Conservation (phyloP, 2,113 vertebrate species). For the Bothrops jararaca region DNA sequence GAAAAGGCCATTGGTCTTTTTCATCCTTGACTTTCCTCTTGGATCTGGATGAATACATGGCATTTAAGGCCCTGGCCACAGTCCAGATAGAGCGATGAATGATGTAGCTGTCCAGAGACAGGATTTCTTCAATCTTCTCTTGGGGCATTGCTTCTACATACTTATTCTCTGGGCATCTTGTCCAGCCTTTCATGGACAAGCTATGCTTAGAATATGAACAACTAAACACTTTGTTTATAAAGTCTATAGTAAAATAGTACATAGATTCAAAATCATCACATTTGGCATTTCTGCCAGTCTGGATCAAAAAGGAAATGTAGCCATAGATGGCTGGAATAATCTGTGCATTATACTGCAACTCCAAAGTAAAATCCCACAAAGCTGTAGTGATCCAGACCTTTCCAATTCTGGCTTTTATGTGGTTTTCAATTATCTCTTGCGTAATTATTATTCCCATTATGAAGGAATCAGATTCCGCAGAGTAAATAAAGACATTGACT, state of each 20-base stretch:
- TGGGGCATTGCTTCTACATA: neutral
- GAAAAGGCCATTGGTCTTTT: neutral
- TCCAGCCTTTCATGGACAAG: neutral
- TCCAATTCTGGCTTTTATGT: fast-evolving
- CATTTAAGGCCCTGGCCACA: neutral
- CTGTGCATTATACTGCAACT: neutral
- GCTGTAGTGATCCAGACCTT: neutral
- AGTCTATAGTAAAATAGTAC: neutral
- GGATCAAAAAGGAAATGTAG: neutral
- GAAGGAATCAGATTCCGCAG: neutral
- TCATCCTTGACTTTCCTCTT: neutral
- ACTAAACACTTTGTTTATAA: neutral
- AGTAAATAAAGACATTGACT: neutral
- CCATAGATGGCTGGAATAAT: neutral
- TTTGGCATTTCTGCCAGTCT: neutral
- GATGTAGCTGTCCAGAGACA: neutral
- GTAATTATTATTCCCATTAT: neutral
- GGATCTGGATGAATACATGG: neutral
- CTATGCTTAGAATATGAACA: neutral
- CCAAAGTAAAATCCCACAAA: neutral
- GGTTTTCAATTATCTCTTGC: neutral
- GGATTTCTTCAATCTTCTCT: neutral
- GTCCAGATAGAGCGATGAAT: neutral
- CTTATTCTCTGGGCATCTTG: neutral
- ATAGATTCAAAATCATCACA: neutral